Evolutionary conservation across 2,113 vertebrate species (phyloP), one percentile per base, ranked within the genome.

Genomic region (Cochlearius cochlearius): DNA sequence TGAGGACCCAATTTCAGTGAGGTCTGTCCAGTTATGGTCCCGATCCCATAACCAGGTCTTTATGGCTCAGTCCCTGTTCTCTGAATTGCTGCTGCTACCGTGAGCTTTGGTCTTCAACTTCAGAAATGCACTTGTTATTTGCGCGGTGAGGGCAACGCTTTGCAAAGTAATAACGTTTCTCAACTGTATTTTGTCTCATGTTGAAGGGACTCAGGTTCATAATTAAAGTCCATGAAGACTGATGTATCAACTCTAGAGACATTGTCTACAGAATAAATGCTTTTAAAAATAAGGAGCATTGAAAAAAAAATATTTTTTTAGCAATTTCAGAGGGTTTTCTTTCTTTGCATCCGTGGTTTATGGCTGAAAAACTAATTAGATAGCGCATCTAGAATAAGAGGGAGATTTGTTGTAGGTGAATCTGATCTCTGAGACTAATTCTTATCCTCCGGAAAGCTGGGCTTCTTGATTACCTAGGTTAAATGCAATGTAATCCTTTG

Each of bases 391-490:
- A 58, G 75, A 94, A 80, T 15, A 94, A 45, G 45, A 92, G 41
- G 34, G 39, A 80, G 78, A 95, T 92, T 92, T 94, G 32, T 38
- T 91, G 34, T 50, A 64, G 66, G 38, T 79, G 64, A 93, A 85
- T 89, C 60, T 92, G 69, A 96, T 92, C 76, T 59, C 19, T 45
- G 25, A 78, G 63, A 73, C 71, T 88, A 76, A 83, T 69, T 94
- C 45, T 92, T 73, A 80, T 84, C 79, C 55, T 53, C 19, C 52
- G 94, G 63, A 69, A 94, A 82, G 19, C 86, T 83, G 78, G 69
- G 36, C 49, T 90, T 83, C 63, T 96, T 92, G 68, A 34, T 94
- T 74, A 77, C 82, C 45, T 83, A 32, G 14, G 75, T 59, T 88
- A 92, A 94, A 27, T 73, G 25, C 45, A 39, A 17, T 27, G 34